Evolutionary conservation across 2,888 invertebrate genomes (phyloP), one percentile per base, ranked within the genome.

Genomic region (Busseola fusca): DNA sequence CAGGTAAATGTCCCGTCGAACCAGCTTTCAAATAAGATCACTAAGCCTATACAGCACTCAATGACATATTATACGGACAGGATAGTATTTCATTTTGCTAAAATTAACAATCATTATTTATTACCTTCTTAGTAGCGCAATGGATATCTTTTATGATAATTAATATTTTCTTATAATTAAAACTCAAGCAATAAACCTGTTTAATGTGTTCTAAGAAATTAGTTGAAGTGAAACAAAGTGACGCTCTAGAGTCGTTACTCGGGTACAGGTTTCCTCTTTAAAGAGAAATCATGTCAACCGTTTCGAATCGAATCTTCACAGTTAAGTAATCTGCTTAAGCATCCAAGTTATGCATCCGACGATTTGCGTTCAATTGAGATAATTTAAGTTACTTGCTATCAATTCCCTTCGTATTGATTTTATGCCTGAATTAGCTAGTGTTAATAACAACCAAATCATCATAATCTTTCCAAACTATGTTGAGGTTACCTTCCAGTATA

Each of bases 241-340:
- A 73, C 48, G 62, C 62, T 69, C 59, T 25, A n/a, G 18, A 34
- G 75, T 58, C 37, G 67, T 72, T 63, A 45, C 64, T 70, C 60
- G 37, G 14, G 64, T 60, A 69, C 81, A 66, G 60, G 69, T 82
- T 72, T 69, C 70, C 54, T 71, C 69, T 78, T 63, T 34, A 62
- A 70, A 72, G 84, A 82, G 82, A 84, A 84, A 84, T 84, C 74
- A 76, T 78, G 81, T 80, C 76, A 74, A 68, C 64, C 58, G 74
- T 73, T 64, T 78, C 56, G 50, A 73, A 83, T 73, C 56, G 64
- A 72, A 79, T 83, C 71, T 72, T 72, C 64, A 65, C 66, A 74
- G 52, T 54, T 71, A 50, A 48, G 42, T 75, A 54, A 52, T 73
- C 67, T 54, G 66, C 48, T 60, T n/a, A n/a, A n/a, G n/a, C n/a